Percentiles rank a stretch among this genome's conserved stretches.
Evolutionary conservation across 2,888 invertebrate species (phyloP).

Genomic region (Phengaris alcon): DNA sequence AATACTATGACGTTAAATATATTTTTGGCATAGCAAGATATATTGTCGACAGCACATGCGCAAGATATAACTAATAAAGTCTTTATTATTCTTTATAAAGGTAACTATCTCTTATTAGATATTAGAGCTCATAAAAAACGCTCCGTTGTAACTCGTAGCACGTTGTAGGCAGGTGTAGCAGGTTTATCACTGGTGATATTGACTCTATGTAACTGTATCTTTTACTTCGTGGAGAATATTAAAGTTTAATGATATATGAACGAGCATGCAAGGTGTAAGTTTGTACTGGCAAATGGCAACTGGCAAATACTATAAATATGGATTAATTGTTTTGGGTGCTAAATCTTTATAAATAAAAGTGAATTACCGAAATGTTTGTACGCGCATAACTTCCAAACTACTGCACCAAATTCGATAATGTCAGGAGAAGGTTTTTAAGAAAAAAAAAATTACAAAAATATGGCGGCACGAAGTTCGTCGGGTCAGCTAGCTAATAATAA

Average conservation of each 20-base stretch:
- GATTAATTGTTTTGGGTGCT: neutral
- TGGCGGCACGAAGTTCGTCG: no score
- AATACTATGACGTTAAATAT: no score
- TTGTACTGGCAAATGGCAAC: neutral
- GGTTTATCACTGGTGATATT: slow-evolving; percentile 67
- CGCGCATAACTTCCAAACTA: no score
- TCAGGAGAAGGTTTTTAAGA: no score
- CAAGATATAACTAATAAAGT: neutral
- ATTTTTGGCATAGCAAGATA: no score
- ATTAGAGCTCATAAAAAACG: slow-evolving; percentile 77
- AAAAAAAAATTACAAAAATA: no score
- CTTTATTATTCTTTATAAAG: neutral
- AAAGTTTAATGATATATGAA: slow-evolving; percentile 17
- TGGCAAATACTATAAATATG: neutral
- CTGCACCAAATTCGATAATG: no score
- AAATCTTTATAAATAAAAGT: no score
- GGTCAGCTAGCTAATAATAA: no score
- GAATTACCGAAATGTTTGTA: no score
- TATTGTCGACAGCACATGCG: neutral
- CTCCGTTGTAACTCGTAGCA: slow-evolving; percentile 56
- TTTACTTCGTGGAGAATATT: slow-evolving; percentile 72
- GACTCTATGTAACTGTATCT: slow-evolving; percentile 62
- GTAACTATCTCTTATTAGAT: slow-evolving; percentile 41
- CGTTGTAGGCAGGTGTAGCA: slow-evolving; percentile 71
- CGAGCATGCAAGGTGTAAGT: neutral